phyloP scores from a whole-genome alignment of 2,113 vertebrate genomes.

The Rutilus rutilus region DNA sequence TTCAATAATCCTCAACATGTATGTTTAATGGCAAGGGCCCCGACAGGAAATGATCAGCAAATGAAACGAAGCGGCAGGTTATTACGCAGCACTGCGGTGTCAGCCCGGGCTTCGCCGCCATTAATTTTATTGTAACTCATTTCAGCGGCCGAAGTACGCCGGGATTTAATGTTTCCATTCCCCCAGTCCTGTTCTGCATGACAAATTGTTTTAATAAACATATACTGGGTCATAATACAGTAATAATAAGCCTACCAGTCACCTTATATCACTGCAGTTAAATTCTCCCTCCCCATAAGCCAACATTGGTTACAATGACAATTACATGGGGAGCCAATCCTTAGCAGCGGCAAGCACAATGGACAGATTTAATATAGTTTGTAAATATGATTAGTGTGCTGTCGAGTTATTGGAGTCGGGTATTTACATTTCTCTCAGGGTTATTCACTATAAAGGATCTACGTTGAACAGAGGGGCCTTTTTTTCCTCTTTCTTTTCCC shows the following conservation, averaged over 20 bases:
- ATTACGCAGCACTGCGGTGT: constrained; percentile 80
- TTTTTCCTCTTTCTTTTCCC: constrained; percentile 74
- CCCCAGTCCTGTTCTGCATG: constrained; percentile 98
- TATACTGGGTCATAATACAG: constrained; percentile 99
- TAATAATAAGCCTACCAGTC: constrained; percentile 99
- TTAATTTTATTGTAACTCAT: constrained; percentile 96
- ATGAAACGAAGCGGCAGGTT: constrained; percentile 86
- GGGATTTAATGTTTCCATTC: constrained; percentile 99
- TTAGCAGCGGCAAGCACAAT: constrained; percentile 89
- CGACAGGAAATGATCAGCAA: constrained; percentile 92
- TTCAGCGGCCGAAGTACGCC: constrained; percentile 92
- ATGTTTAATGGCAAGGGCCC: constrained; percentile 91
- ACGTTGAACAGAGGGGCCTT: constrained; percentile 87
- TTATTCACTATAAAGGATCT: constrained; percentile 92
- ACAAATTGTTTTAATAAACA: constrained; percentile 99
- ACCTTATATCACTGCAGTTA: constrained; percentile 99
- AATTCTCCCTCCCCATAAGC: constrained; percentile 92
- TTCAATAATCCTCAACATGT: constrained; percentile 84
- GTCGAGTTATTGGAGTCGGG: constrained; percentile 95
- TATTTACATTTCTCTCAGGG: constrained; percentile 99
- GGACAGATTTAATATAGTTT: constrained; percentile 99
- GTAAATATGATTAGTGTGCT: constrained; percentile 99
- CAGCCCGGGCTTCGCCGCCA: constrained; percentile 80
- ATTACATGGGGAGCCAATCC: constrained; percentile 92
- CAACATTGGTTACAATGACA: constrained; percentile 94